Base-by-base conservation (phyloP, 2,113 vertebrate genomes). In the Zeus faber region DNA sequence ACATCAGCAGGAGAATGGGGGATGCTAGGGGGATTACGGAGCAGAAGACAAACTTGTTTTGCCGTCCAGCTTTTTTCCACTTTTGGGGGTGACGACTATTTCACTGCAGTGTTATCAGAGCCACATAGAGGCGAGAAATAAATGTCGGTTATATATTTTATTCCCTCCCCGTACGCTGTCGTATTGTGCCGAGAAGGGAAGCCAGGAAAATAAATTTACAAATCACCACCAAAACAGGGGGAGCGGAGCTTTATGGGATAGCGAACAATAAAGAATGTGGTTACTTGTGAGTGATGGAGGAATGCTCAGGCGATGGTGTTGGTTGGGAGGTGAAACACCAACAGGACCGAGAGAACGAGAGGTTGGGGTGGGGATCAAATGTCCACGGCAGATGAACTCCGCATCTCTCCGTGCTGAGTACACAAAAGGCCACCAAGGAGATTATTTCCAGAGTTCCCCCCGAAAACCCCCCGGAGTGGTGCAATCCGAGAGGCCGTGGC, bases 141-240 rank as follows among this genome's bases (percentile, higher is more conserved):
- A 89, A 89, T 85, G 70, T 63, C n/a, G 13, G 77, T 84, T 86
- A 88, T 87, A 87, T 81, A 81, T 86, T 80, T 88, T 82, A 87
- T 77, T 75, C 66, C 71, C 70, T 13, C 74, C 37, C 31, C 5
- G 9, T 13, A 8, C 31, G 9, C 26, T 29, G 5, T 1, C 61
- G 79, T 72, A 84, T 85, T 67, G 72, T 74, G 65, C 82, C 64
- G 29, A 74, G 56, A 69, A 70, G 72, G 65, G 72, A 25, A 65
- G 60, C 37, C 35, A 5, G 52, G 61, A 54, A 87, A 83, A 86
- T 83, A 85, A 88, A 87, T 87, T 84, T 84, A 87, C 88, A 78
- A 84, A 81, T 80, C 65, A 65, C 78, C 80, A 83, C 84, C 79
- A 82, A 74, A 86, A 80, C n/a, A n/a, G n/a, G n/a, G 74, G 66